A percentile compares a stretch with the other conserved stretches of the same genome.
Conservation (phyloP, 2,797 vertebrate genomes). For the Vireo griseus region DNA sequence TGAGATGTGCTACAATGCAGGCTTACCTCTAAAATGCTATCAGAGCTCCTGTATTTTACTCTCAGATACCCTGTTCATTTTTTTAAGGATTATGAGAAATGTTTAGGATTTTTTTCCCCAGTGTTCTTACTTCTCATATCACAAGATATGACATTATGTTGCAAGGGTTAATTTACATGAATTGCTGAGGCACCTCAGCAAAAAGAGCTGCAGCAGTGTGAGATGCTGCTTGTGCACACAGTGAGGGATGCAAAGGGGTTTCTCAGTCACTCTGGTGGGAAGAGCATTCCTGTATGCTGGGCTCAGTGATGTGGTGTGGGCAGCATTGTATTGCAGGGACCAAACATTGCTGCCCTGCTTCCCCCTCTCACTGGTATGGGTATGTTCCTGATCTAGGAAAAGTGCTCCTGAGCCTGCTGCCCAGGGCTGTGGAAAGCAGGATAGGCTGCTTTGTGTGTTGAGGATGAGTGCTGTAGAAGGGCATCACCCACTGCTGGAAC, state of each 20-base stretch:
- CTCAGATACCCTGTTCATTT: background rate
- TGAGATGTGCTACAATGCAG: background rate
- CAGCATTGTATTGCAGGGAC: background rate
- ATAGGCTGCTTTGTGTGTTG: background rate
- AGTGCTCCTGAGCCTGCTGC: background rate
- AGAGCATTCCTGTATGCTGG: background rate
- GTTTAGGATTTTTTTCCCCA: background rate
- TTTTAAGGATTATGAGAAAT: background rate
- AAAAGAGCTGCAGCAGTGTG: background rate
- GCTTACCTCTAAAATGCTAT: background rate
- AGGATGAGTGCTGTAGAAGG: background rate
- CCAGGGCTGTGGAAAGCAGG: background rate
- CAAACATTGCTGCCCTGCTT: background rate
- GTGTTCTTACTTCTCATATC: background rate
- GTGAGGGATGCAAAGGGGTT: background rate
- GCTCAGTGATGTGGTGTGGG: fast-evolving
- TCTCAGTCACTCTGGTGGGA: background rate
- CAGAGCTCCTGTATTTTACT: background rate
- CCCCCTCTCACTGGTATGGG: fast-evolving
- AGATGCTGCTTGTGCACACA: background rate
- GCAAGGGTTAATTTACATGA: background rate
- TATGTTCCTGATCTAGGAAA: background rate
- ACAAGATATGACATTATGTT: too few relatives aligned
- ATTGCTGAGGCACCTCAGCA: background rate
- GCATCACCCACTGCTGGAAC: background rate